Evolutionary conservation across 2,888 invertebrate species (phyloP).

Genomic region (Tetranychus piercei): DNA sequence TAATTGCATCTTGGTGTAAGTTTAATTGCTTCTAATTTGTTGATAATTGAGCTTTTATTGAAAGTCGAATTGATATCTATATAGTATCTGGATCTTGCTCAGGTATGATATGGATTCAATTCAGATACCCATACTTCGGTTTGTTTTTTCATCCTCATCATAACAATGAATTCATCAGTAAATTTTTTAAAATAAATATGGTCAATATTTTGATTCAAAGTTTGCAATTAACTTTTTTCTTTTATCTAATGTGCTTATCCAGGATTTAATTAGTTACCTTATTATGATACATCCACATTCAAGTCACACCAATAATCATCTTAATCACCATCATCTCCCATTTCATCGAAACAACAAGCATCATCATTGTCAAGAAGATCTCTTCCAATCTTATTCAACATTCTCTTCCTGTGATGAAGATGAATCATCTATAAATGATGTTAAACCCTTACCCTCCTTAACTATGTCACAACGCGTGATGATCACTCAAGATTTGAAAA

Average conservation of each 20-base stretch:
- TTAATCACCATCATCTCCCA: not conserved
- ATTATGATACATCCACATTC: not conserved
- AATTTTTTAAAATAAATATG: not conserved
- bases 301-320: not conserved
- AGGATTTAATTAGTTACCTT: not conserved
- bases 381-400: not conserved
- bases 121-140: not conserved
- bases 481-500: constrained; percentile 11
- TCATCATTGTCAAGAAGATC: not conserved
- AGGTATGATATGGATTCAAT: not conserved
- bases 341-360: not conserved
- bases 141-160: not conserved
- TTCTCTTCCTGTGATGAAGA: constrained; percentile 11
- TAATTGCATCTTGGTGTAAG: no score
- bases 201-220: not conserved
- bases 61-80: not conserved
- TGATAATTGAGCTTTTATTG: not conserved
- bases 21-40: not conserved
- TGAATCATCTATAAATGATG: constrained; percentile 1
- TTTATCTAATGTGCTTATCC: not conserved
- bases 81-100: not conserved
- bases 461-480: constrained; percentile 3
- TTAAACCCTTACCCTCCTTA: not conserved
- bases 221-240: not conserved
- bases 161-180: not conserved